Evolutionary conservation across 2,113 vertebrate genomes (phyloP), one percentile per base, ranked within the genome.

Genomic region (Anas platyrhynchos): DNA sequence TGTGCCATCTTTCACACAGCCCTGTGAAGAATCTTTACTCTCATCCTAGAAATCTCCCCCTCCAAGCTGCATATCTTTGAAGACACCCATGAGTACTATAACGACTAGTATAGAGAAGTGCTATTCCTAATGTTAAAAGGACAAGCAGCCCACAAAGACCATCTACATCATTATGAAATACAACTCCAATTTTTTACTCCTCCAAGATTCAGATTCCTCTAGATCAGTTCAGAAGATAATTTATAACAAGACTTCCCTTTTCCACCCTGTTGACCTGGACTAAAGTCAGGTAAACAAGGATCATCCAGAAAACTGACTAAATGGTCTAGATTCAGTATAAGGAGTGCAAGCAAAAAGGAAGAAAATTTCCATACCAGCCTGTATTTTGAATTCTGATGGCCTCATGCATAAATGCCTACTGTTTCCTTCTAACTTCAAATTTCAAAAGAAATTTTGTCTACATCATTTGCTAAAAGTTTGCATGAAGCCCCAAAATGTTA

Each of bases 1-100:
- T 0, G 0, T 38, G 25, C 13, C 55, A 16, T 27, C 36, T 83
- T 38, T 65, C 7, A 34, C 8, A 23, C 34, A 66, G 15, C 7
- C 69, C 6, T 0, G 5, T 34, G 48, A 84, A 68, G 13, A 61
- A 76, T 29, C 16, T 66, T 72, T 73, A 23, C 26, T 69, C 17
- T 23, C 2, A 4, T 52, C 67, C 55, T 36, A 6, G n/a, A 77
- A 93, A 77, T 15, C 36, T 61, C 2, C 3, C 11, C 11, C 13
- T 36, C 15, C 14, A 50, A 44, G 55, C 2, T 50, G 9, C 17
- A 8, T 7, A 9, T 55, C 68, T 66, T 77, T 52, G 22, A 46
- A 83, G 34, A 83, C 4, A 69, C 4, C 11, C 2, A 1, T 9
- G 25, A 62, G 9, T 41, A 43, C 16, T 6, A 50, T 12, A 18